Percentiles rank a stretch among this genome's conserved stretches.
phyloP scores from a whole-genome alignment of 2,113 vertebrate genomes.

The Tapirus terrestris region DNA sequence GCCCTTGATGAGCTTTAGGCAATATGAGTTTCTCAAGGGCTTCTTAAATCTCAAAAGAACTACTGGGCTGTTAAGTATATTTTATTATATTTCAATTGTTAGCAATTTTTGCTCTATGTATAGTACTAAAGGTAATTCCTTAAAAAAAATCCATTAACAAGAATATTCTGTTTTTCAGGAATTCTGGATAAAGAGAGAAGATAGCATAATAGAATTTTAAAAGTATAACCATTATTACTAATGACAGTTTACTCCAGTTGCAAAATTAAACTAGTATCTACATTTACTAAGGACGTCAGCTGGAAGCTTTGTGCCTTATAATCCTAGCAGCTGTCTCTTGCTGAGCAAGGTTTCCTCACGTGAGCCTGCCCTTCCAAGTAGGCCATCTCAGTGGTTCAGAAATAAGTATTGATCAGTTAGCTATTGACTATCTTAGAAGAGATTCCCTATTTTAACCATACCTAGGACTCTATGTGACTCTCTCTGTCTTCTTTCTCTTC shows the following conservation, averaged over 20 bases:
- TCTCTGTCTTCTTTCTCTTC: not conserved
- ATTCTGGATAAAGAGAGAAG: conserved; percentile 32
- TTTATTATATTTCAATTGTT: conserved; percentile 47
- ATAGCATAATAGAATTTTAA: not conserved
- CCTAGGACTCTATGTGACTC: not conserved
- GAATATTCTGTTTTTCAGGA: not conserved
- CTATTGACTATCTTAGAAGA: not conserved
- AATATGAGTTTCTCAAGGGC: not conserved
- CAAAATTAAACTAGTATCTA: not conserved
- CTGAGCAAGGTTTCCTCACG: not conserved
- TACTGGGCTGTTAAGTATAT: not conserved
- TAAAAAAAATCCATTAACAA: not conserved
- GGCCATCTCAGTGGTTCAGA: not conserved
- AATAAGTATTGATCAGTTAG: not conserved
- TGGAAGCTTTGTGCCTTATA: not conserved
- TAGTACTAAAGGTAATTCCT: not conserved
- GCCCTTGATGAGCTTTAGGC: not conserved
- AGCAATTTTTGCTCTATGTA: not conserved
- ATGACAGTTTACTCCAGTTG: not conserved
- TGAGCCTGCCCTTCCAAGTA: not conserved
- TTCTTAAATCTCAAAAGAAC: conserved; percentile 23
- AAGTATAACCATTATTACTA: not conserved
- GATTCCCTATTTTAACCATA: not conserved
- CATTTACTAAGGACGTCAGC: not conserved
- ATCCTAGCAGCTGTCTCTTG: not conserved